Base-by-base conservation (phyloP, 2,797 vertebrate species). In the Eurystomus glaucurus region DNA sequence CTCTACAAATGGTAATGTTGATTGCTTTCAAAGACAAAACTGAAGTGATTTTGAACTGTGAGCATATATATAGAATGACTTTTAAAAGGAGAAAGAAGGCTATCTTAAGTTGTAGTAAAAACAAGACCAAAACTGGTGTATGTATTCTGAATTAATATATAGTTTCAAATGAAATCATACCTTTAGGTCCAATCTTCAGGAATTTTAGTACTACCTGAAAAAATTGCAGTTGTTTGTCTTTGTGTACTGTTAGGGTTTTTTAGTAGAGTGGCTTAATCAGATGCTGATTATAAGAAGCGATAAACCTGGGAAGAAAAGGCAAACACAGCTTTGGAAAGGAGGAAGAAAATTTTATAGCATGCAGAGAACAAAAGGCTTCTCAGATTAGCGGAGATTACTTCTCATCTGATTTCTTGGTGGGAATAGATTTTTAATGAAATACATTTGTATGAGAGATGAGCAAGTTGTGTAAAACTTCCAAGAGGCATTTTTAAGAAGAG, bases 41-140 rank as follows among this genome's bases (percentile, higher is more conserved):
- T 33, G 10, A 52, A 65, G 31, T 20, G 21, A 72, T 76, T 91
- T 79, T 65, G 9, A 84, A 77, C 26, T 35, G 7, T 8, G 12
- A 25, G 5, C 10, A n/a, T 45, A 15, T 14, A 37, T 21, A n/a
- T 25, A 68, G 1, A 81, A 85, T 52, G 14, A 9, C 28, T 66
- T 89, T 31, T 82, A 13, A 29, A 61, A 85, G 26, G 39, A 76
- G 37, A 22, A 82, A 12, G 28, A 81, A 84, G 10, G 5, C 58
- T 20, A 8, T 68, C 16, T 8, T 37, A 72, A 54, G 4, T 79
- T 89, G 25, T 33, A 37, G 31, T 78, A 76, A 79, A 72, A 87
- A 31, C 0, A 0, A 28, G n/a, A 62, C 58, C 61, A 71, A 75
- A 55, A 1, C 6, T 25, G 21, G 7, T 61, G 23, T 58, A 8